Evolutionary conservation across 1,140 invertebrate species (phyloP), one percentile per base, ranked within the genome.

Genomic region (Rhagoletis zephyria): DNA sequence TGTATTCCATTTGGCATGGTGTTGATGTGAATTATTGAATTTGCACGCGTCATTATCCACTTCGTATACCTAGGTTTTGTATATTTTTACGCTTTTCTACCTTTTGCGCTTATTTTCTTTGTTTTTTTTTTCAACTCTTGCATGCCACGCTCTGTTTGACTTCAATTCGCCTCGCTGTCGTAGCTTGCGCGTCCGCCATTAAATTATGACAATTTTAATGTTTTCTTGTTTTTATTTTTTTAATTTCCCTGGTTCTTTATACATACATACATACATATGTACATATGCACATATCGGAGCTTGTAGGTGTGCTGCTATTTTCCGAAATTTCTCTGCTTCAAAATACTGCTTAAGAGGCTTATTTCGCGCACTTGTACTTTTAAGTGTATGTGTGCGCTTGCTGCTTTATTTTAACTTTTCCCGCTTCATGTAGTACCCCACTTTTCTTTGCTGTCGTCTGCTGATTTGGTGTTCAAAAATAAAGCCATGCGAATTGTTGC

Each of bases 91-190:
- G n/a, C n/a, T 63, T 63, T 30, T 30, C 30, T 30, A 30, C 30
- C 30, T 30, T 51, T 77, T 14, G 12, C 19, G 51, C 12, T 77
- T 51, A 16, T 51, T 81, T 10, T 81, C 56, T 30, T 12, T 2
- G 16, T 81, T 30, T 9, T 56, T 81, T 81, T 81, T 59, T 19
- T 19, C 40, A 19, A 9, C n/a, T 56, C 4, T 56, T 81, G 14
- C 48, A 9, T 56, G 74, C 74, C 74, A 81, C 48, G 74, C 74
- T 81, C 74, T 81, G 74, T 81, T 81, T 81, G 51, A 81, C 74
- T 81, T 81, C 74, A 81, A 81, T 19, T 56, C 48, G 7, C 48
- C 16, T 10, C 14, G 48, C 5, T 19, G 74, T 7, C n/a, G 70
- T 81, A 7, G 16, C 16, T 45, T 56, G 48, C 74, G 48, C 74